phyloP scores from a whole-genome alignment of 2,888 invertebrate genomes.

The Deilephila porcellus region DNA sequence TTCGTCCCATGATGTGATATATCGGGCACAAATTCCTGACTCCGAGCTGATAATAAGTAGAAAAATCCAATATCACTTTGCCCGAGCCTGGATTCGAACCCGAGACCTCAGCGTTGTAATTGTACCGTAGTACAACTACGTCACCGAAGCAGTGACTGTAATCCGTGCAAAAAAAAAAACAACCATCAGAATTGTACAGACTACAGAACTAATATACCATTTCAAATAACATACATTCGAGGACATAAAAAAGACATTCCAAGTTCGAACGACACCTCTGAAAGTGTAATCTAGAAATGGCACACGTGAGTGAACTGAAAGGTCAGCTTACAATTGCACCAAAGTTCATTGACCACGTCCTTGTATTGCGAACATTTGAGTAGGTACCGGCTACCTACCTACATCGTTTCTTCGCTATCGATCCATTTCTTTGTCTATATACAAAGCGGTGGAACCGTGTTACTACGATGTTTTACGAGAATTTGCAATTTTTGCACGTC shows the following conservation, averaged over 20 bases:
- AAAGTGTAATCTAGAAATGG: conserved; percentile 36
- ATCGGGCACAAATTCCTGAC: too few relatives aligned
- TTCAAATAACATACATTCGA: neutral
- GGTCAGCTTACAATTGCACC: conserved; percentile 43
- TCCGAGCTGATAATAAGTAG: too few relatives aligned
- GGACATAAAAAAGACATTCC: neutral
- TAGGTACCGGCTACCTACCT: conserved; percentile 26
- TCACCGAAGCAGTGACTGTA: too few relatives aligned
- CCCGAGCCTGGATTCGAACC: too few relatives aligned
- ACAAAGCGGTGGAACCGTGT: conserved; percentile 15
- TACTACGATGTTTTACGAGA: neutral
- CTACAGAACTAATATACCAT: neutral
- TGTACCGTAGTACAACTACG: too few relatives aligned
- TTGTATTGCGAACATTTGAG: conserved; percentile 41
- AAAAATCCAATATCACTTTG: too few relatives aligned
- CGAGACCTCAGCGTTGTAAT: too few relatives aligned
- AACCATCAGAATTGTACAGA: too few relatives aligned
- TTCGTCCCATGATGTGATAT: too few relatives aligned
- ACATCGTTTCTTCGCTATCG: conserved; percentile 44
- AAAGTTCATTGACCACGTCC: conserved; percentile 49
- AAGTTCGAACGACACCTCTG: neutral
- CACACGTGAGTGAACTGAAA: conserved; percentile 32
- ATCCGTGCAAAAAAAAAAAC: too few relatives aligned
- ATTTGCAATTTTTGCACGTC: neutral
- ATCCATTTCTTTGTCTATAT: conserved; percentile 39